phyloP scores from a whole-genome alignment of 1,140 invertebrate species.

The Brachionus manjavacas region DNA sequence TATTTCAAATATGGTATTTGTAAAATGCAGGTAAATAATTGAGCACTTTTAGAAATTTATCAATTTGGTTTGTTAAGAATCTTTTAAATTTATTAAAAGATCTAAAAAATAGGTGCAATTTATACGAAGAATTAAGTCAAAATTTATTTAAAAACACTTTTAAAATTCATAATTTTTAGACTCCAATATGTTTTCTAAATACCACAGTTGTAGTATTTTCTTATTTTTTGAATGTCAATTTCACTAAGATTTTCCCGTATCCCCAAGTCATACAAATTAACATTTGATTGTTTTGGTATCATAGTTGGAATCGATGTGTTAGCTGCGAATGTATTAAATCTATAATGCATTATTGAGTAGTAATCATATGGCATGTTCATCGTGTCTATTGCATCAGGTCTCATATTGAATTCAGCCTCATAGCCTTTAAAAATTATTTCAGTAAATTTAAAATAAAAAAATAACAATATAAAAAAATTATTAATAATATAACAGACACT shows the following conservation, averaged over 20 bases:
- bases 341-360: constrained; percentile 42
- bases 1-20: neutral
- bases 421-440: neutral
- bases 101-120: neutral
- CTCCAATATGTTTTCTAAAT: neutral
- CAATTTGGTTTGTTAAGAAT: neutral
- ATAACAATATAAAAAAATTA: neutral
- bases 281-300: neutral
- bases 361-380: constrained; percentile 36
- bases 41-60: neutral
- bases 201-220: constrained; percentile 11
- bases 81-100: neutral
- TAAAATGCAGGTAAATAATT: neutral
- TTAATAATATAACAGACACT: too few relatives aligned
- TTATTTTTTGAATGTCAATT: constrained; percentile 24
- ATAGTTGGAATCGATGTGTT: constrained; percentile 6
- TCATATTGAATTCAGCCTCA: neutral
- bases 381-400: constrained; percentile 27
- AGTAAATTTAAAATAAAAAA: neutral
- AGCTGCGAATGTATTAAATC: neutral
- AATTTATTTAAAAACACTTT: neutral
- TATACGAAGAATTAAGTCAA: neutral
- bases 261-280: constrained; percentile 14
- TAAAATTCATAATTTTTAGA: neutral
- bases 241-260: constrained; percentile 4